Evolutionary conservation across 2,113 vertebrate species (phyloP), one percentile per base, ranked within the genome.

Genomic region (Pituophis catenifer): DNA sequence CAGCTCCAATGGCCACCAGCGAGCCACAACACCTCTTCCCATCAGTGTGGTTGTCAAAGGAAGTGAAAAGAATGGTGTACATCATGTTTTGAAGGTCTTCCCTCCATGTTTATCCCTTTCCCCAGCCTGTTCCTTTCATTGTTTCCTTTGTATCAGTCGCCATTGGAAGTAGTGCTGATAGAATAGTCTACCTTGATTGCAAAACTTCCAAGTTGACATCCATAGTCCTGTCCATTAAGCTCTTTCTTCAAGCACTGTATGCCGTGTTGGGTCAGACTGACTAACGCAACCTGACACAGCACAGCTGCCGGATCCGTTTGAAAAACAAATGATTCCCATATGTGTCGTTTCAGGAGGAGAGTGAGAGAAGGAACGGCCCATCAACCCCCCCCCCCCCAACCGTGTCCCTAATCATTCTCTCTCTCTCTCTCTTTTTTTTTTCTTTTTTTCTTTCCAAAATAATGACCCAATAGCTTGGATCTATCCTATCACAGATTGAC

Each of bases 281-380:
- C 97, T 97, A 97, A 97, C 96, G 95, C 96, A 97, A 97, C 97
- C 97, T 98, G 97, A 98, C 97, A 97, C 97, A 97, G 98, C 97
- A 98, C 94, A 96, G 97, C 97, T 97, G 96, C 98, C 97, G 97
- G 97, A 98, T 98, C 89, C 97, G 97, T 97, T 97, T 97, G 96
- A 95, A 90, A 90, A 97, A 95, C 95, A 97, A 97, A 98, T 97
- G 95, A 97, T 94, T 97, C 96, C 97, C 98, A 97, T 95, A 98
- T 98, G 98, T 97, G 97, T 95, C 95, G 95, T 95, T 89, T 85
- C 87, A 5, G 8, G 89, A 88, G 0, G 50, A 29, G 38, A 95
- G 89, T 85, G 94, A 94, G 93, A 94, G 92, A 94, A 97, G 94
- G 95, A 97, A 96, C 96, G 96, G 95, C 44, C 62, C 7, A 23